A percentile compares a stretch with the other conserved stretches of the same genome.
phyloP scores from a whole-genome alignment of 2,113 vertebrate species.

The Antennarius striatus region DNA sequence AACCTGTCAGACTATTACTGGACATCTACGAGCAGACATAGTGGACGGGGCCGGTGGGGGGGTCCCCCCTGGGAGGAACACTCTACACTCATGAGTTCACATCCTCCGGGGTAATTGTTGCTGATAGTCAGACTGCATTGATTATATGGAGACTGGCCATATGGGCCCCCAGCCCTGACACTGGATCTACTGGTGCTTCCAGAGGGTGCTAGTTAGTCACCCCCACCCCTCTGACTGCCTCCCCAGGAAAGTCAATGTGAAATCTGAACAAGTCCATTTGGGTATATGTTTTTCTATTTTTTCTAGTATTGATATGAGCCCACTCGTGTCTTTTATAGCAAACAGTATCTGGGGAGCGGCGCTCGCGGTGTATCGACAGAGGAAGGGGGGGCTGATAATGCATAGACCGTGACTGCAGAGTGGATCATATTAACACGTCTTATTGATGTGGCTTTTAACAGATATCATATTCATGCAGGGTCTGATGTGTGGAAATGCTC shows the following conservation, averaged over 20 bases:
- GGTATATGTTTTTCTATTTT: slow-evolving; percentile 23
- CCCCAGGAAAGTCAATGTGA: slow-evolving; percentile 66
- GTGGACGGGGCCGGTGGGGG: neutral
- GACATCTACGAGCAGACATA: neutral
- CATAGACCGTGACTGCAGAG: slow-evolving; percentile 69
- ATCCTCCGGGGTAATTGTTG: slow-evolving; percentile 59
- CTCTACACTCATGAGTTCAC: slow-evolving; percentile 29
- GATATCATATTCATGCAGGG: slow-evolving; percentile 69
- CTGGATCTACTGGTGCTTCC: slow-evolving; percentile 61
- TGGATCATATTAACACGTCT: slow-evolving; percentile 72
- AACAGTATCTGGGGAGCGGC: slow-evolving; percentile 67
- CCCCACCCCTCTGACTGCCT: slow-evolving; percentile 37
- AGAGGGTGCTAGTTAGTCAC: slow-evolving; percentile 48
- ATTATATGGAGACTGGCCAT: slow-evolving; percentile 60
- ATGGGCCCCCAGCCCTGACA: slow-evolving; percentile 68
- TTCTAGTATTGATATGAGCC: slow-evolving; percentile 53
- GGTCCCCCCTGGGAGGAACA: slow-evolving; percentile 14
- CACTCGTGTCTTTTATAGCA: slow-evolving; percentile 55
- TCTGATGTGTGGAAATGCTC: slow-evolving; percentile 58
- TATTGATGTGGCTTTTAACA: slow-evolving; percentile 72
- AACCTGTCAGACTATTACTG: neutral
- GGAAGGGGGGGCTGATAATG: slow-evolving; percentile 52
- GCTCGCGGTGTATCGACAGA: slow-evolving; percentile 49
- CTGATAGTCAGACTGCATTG: slow-evolving; percentile 68
- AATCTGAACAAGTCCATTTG: slow-evolving; percentile 71